Conservation (phyloP, 2,113 vertebrate genomes). For the Heliornis fulica region DNA sequence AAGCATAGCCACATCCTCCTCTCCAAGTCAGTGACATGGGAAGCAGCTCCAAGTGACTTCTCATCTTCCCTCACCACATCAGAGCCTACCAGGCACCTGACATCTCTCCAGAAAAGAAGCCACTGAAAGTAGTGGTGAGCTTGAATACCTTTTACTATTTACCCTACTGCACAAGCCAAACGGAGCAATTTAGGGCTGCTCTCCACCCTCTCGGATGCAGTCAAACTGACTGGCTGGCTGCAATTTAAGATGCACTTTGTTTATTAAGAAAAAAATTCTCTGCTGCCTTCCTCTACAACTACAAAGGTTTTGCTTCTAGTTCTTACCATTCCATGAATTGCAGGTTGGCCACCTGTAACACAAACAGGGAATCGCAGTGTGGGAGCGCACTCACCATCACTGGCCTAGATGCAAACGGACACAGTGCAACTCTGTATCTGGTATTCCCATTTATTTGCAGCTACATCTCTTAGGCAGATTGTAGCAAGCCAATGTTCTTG, state of each 20-base stretch:
- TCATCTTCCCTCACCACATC: background rate
- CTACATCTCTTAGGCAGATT: background rate
- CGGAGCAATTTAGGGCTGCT: background rate
- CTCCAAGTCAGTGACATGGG: accelerated
- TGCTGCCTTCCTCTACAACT: background rate
- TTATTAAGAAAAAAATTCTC: background rate
- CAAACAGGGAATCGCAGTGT: background rate
- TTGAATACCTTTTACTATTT: background rate
- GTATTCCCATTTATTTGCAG: background rate
- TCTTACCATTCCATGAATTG: background rate
- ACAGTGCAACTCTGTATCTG: background rate
- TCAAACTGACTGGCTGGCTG: background rate
- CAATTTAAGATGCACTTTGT: background rate
- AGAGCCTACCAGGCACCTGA: background rate
- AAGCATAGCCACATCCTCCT: background rate
- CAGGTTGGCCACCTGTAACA: background rate
- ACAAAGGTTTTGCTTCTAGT: background rate
- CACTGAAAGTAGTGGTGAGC: background rate
- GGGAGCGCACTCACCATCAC: background rate
- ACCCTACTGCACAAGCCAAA: background rate
- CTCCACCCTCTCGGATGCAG: background rate
- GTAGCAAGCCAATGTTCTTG: background rate
- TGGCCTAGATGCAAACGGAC: background rate
- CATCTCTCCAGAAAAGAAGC: background rate
- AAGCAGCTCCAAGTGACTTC: accelerated